Evolutionary conservation across 2,888 invertebrate species (phyloP).

Genomic region (Girardia tigrina): DNA sequence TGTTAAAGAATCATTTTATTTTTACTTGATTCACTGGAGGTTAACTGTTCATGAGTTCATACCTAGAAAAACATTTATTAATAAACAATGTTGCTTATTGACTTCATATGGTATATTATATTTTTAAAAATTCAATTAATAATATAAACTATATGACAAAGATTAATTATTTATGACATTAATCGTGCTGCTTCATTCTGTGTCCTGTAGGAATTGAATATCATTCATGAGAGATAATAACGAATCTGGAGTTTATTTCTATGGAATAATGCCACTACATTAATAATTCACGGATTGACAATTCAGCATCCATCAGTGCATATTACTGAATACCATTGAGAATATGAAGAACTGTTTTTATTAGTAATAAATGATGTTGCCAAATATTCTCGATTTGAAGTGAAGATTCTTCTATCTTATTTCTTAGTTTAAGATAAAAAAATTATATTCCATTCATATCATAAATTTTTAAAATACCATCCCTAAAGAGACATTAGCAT

Average conservation of each 20-base stretch:
- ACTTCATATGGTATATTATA: neutral
- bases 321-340: constrained; percentile 19
- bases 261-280: constrained; percentile 16
- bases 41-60: neutral
- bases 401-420: neutral
- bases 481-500: neutral
- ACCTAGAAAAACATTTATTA: neutral
- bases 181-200: neutral
- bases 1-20: neutral
- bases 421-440: neutral
- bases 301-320: constrained; percentile 19
- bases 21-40: neutral
- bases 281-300: constrained; percentile 20
- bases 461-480: neutral
- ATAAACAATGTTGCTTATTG: neutral
- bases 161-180: constrained; percentile 20
- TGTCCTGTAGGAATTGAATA: constrained; percentile 2
- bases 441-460: neutral
- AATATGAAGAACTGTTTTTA: constrained; percentile 21
- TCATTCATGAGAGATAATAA: constrained; percentile 23
- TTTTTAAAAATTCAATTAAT: neutral
- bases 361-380: constrained; percentile 17
- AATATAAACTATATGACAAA: constrained; percentile 7
- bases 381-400: neutral
- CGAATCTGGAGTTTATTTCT: constrained; percentile 17